These are phyloP conservation scores for Sycophila sp. DNA, from an alignment of 1,140 invertebrate genomes.

Conservation along the genomic window DNA sequence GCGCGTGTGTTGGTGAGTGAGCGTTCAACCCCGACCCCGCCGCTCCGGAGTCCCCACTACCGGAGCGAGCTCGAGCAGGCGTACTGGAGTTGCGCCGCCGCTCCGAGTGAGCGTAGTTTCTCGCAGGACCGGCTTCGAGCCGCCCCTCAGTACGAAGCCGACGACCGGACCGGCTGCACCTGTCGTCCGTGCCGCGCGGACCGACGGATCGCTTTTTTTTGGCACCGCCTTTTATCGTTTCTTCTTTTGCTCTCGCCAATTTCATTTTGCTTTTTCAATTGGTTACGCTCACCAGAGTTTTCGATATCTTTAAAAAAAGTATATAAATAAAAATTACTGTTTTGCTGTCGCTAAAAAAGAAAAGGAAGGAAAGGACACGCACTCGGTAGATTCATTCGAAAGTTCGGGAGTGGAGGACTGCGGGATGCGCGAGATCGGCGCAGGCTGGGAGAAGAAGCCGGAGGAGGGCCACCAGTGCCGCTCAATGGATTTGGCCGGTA, in stretches of 20 bases:
- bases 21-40: constrained; percentile 40
- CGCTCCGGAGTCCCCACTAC: constrained; percentile 16
- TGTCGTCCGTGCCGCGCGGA: constrained; percentile 37
- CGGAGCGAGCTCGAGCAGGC: constrained; percentile 31
- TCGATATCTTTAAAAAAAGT: no score
- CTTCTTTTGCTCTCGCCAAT: neutral
- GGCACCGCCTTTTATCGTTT: neutral
- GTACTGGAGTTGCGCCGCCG: constrained; percentile 44
- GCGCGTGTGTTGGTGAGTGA: neutral
- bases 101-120: constrained; percentile 46
- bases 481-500: neutral
- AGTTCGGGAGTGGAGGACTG: no score
- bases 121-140: constrained; percentile 52
- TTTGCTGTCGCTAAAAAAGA: no score
- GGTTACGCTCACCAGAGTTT: neutral
- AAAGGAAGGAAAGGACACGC: no score
- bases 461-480: neutral
- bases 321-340: no score
- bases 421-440: no score
- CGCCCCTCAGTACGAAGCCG: constrained; percentile 62
- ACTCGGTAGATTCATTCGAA: no score
- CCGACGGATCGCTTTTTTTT: neutral
- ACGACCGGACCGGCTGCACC: constrained; percentile 55
- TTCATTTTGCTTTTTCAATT: neutral
- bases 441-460: neutral